Evolutionary conservation across 35 echinoderm and acorn worm species (phyloP).

Genomic region (Heliocidaris erythrogramma): DNA sequence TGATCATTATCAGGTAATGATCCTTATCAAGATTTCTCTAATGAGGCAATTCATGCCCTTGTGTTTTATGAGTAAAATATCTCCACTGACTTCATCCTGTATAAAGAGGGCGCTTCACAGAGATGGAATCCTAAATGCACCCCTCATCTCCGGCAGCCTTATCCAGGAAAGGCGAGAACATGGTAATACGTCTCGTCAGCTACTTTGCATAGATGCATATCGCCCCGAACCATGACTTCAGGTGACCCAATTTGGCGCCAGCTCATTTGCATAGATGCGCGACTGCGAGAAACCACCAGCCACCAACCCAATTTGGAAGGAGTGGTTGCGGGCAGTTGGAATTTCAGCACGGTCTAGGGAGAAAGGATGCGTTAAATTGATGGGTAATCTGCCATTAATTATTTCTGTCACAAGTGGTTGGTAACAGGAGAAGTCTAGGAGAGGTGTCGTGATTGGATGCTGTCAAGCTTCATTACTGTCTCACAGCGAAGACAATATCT

Average conservation of each 20-base stretch:
- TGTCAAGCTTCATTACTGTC: not conserved
- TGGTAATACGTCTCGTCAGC: not conserved
- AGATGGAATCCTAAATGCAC: not conserved
- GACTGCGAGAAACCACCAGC: not conserved
- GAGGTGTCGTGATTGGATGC: not conserved
- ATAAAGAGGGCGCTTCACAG: not conserved
- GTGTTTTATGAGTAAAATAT: not conserved
- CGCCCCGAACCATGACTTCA: not conserved
- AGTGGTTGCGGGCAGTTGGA: not conserved
- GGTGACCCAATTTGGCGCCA: not conserved
- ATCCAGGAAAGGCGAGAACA: not conserved
- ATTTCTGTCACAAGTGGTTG: conserved; percentile 22
- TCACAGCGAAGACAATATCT: not conserved
- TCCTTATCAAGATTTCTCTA: not conserved
- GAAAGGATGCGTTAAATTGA: conserved; percentile 37
- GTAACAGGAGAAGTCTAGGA: not conserved
- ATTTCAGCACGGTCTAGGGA: not conserved
- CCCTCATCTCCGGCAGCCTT: not conserved
- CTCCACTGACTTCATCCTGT: not conserved
- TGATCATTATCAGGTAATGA: not conserved
- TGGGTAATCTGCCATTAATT: conserved; percentile 20
- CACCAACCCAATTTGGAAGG: not conserved
- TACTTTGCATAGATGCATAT: conserved; percentile 23
- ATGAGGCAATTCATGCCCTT: not conserved
- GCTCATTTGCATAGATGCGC: conserved; percentile 9